These are phyloP conservation scores for Drosophila repleta DNA, from an alignment of 1,140 invertebrate species.

Conservation along the genomic window DNA sequence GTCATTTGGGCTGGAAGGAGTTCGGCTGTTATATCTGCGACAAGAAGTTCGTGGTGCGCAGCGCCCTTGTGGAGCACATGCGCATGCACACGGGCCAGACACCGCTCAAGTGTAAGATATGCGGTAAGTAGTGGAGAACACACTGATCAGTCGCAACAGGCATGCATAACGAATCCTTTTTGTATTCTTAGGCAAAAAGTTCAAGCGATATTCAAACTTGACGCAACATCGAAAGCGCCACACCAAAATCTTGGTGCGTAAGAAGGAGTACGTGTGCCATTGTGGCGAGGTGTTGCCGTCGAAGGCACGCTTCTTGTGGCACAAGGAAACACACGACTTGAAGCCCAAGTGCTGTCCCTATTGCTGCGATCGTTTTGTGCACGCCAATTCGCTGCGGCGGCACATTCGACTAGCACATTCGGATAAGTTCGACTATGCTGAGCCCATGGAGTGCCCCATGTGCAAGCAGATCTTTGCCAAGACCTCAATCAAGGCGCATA, in stretches of 20 bases:
- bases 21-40: slow-evolving; percentile 90
- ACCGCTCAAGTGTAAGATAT: slow-evolving; percentile 92
- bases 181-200: slow-evolving; percentile 86
- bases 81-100: slow-evolving; percentile 92
- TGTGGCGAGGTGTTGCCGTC: slow-evolving; percentile 93
- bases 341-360: slow-evolving; percentile 92
- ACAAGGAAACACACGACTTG: slow-evolving; percentile 92
- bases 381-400: slow-evolving; percentile 91
- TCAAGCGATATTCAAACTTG: slow-evolving; percentile 92
- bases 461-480: slow-evolving; percentile 92
- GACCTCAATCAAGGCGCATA: slow-evolving; percentile 91
- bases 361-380: slow-evolving; percentile 93
- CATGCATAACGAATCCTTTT: neutral
- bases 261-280: slow-evolving; percentile 91
- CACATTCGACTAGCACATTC: slow-evolving; percentile 93
- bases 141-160: neutral
- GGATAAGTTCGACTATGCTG: slow-evolving; percentile 88
- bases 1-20: slow-evolving; percentile 88
- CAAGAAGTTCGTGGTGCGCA: slow-evolving; percentile 91
- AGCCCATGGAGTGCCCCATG: slow-evolving; percentile 91
- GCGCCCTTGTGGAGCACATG: slow-evolving; percentile 91
- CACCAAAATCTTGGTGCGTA: slow-evolving; percentile 88
- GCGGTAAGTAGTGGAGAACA: slow-evolving; percentile 84
- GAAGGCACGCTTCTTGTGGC: slow-evolving; percentile 92
- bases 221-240: slow-evolving; percentile 91